Evolutionary conservation across 2,113 vertebrate genomes (phyloP).

Genomic region (Pycnonotus jocosus): DNA sequence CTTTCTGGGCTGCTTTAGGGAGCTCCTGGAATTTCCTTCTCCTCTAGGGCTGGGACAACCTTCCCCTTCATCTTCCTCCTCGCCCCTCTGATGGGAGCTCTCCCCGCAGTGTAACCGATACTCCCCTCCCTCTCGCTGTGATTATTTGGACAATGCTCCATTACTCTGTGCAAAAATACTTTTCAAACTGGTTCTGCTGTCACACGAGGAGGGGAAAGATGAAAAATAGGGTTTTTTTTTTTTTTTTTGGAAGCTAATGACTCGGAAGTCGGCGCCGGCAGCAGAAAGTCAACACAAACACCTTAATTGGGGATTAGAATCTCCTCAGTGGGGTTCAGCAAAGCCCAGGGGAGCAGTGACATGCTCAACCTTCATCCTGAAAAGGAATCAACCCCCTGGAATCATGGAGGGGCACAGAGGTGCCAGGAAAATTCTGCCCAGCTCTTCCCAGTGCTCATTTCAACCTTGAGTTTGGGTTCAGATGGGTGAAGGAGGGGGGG

Average conservation of each 20-base stretch:
- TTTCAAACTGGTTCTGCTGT: not conserved
- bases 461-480: rapidly evolving
- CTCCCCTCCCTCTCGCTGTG: not conserved
- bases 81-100: not conserved
- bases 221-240: not conserved
- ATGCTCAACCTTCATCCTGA: rapidly evolving
- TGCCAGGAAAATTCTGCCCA: not conserved
- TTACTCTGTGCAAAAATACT: not conserved
- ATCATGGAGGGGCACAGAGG: rapidly evolving
- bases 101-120: rapidly evolving
- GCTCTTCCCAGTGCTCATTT: not conserved
- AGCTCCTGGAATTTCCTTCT: not conserved
- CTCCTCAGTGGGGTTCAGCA: not conserved
- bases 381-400: not conserved
- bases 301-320: not conserved
- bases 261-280: not conserved
- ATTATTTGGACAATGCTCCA: not conserved
- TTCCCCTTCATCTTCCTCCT: not conserved
- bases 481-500: rapidly evolving
- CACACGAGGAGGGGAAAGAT: not conserved
- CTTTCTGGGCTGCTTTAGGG: not conserved
- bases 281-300: not conserved
- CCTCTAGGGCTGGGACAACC: rapidly evolving
- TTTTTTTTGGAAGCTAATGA: not conserved
- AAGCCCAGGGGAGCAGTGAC: not conserved